Evolutionary conservation across 1,140 invertebrate species (phyloP), one percentile per base, ranked within the genome.

Genomic region (Achroia grisella): DNA sequence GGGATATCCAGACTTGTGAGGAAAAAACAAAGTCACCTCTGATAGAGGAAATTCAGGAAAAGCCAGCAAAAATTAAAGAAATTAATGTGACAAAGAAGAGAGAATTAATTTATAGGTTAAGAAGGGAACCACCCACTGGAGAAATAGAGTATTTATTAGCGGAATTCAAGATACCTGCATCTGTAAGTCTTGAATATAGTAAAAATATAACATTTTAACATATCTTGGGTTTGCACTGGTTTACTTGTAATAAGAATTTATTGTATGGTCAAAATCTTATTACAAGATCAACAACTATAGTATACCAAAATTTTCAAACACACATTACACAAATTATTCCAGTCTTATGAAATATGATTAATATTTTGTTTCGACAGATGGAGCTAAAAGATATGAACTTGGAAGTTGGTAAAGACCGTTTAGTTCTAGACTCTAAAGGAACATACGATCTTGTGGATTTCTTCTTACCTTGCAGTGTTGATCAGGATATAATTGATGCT

Each of bases 81-180:
- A 66, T 52, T 42, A 61, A 44, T 43, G 64, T n/a, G 44, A 45
- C 17, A 37, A 48, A 52, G 47, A 67, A 61, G 56, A 63, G 55
- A 44, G 71, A 68, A 54, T 68, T 78, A 42, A 67, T 86, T 48
- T 88, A 86, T 55, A 71, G 85, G 50, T 75, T 88, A 45, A 72
- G 86, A 36, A 69, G 75, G 52, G 79, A 85, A 52, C 86, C 84
- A 31, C 64, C 74, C 2, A 68, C 76, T 33, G 82, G 79, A 8
- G 71, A 83, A 54, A 76, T 84, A 28, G 68, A 87, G 30, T 77
- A 84, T 62, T 69, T 89, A 15, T 69, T 88, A 33, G 88, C 80
- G 23, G 83, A 89, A 65, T 89, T 92, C 53, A 86, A 88, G 60
- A 85, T 92, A 30, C 87, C 89, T 37, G 76, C 85, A 57, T 71